Base-by-base conservation (phyloP, 2,113 vertebrate genomes). In the Crotophaga sulcirostris region DNA sequence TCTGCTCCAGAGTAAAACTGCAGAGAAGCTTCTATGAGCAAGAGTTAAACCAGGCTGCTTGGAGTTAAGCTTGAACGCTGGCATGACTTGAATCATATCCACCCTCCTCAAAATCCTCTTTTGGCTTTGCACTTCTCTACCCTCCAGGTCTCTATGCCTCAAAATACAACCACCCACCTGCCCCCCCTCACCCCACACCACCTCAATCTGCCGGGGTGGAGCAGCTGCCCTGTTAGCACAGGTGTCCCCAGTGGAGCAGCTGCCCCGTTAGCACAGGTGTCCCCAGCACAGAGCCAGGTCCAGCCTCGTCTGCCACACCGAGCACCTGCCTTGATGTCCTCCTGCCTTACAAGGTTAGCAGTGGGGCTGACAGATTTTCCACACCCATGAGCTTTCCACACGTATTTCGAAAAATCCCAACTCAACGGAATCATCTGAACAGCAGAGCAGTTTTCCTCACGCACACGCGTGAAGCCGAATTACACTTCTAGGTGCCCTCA, bases 311-410 rank as follows among this genome's bases (percentile, higher is more conserved):
- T 56, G 58, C n/a, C 87, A 28, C 81, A 16, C n/a, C 0, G 1
- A 79, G 72, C 13, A 1, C 17, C 42, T 24, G 76, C 87, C 14
- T 7, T 13, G 42, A 1, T 29, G n/a, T 10, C 29, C 28, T 54
- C 6, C 16, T 55, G 62, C 68, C 15, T 15, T 9, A 2, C 29
- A 1, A 0, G 3, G 25, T 26, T 3, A 26, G 60, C 60, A 34
- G 19, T 6, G 1, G 31, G 36, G 21, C 0, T 9, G 29, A 85
- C 9, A 56, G 6, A 6, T 16, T 49, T 54, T 5, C 40, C 40
- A 25, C 19, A 7, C 0, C 2, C 1, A 21, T 0, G 8, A 74
- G 20, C 44, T n/a, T 51, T 20, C 40, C 3, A 9, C 0, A 0
- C 0, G 0, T 3, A 1, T 40, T 40, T 34, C 36, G 12, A 76